Conservation (phyloP, 2,888 invertebrate genomes). For the Parnassius glacialis region DNA sequence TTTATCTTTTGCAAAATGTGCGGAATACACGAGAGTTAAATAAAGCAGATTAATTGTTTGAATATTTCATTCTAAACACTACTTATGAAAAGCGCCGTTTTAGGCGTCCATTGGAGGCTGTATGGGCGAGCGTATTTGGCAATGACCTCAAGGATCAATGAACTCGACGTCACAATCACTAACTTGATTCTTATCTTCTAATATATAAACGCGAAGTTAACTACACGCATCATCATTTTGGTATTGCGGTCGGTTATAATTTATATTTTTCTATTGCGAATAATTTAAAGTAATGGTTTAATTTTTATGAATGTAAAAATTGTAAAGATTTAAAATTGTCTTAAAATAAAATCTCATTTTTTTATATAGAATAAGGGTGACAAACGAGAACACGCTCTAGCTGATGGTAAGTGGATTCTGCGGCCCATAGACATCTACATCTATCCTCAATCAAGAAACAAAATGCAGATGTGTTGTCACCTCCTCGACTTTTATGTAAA, state of each 20-base stretch:
- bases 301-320: background rate
- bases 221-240: conserved; percentile 13
- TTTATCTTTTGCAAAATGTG: conserved; percentile 12
- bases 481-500: too few species aligned
- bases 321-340: background rate
- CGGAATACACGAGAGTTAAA: conserved; percentile 11
- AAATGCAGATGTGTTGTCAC: too few species aligned
- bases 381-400: too few species aligned
- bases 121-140: conserved; percentile 67
- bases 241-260: background rate
- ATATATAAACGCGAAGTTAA: conserved; percentile 24
- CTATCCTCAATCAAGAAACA: too few species aligned
- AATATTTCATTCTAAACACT: conserved; percentile 29
- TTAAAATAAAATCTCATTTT: background rate
- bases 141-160: conserved; percentile 73
- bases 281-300: background rate
- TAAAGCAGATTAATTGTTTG: conserved; percentile 24
- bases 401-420: too few species aligned
- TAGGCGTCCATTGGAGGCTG: conserved; percentile 57
- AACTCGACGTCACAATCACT: conserved; percentile 42
- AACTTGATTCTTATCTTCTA: conserved; percentile 32
- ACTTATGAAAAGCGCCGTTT: conserved; percentile 52
- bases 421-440: too few species aligned
- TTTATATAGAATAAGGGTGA: too few species aligned
- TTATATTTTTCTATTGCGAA: background rate